Evolutionary conservation across 2,888 invertebrate genomes (phyloP), one percentile per base, ranked within the genome.

Genomic region (Agriopis leucophaearia): DNA sequence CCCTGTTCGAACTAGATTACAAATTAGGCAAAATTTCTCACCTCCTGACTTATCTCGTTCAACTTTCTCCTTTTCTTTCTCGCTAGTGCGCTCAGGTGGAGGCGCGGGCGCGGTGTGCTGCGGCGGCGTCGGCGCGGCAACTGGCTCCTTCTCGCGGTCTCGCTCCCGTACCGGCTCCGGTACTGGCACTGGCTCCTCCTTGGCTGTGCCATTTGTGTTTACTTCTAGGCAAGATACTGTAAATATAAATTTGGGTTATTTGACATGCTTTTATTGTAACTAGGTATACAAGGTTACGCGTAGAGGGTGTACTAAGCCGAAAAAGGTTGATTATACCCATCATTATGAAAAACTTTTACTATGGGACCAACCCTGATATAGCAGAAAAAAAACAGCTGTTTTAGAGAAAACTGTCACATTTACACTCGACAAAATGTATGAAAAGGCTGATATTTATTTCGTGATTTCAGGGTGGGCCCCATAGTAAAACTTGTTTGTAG

Each of bases 11-110:
- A 27, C 18, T 12, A 2, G 42, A 5, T 13, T 12, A 42, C 10
- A 42, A 9, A 13, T 13, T 10, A 13, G 42, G 42, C 10, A 42
- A 1, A 35, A n/a, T 35, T 1, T 42, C 61, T 48, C 75, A 91
- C 91, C 91, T 81, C 94, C 94, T 71, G 88, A 82, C 70, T 94
- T 94, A 66, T 94, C 94, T 66, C 88, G 86, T 2, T 94, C 94
- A 5, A 82, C 80, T 78, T 94, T 93, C 58, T 94, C 94, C 59
- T 93, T 92, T 38, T 94, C 94, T 67, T 93, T 90, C 35, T 94
- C 94, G 44, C 70, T 74, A 13, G 75, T 81, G 12, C 91, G 85
- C 50, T 94, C 94, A 1, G 90, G 88, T 0, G 90, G 88, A 5
- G 88, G 88, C 0, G 91, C 88, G 0, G 88, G 87, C 1, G 88